Conservation (phyloP, 2,113 vertebrate genomes). For the Pagrus major region DNA sequence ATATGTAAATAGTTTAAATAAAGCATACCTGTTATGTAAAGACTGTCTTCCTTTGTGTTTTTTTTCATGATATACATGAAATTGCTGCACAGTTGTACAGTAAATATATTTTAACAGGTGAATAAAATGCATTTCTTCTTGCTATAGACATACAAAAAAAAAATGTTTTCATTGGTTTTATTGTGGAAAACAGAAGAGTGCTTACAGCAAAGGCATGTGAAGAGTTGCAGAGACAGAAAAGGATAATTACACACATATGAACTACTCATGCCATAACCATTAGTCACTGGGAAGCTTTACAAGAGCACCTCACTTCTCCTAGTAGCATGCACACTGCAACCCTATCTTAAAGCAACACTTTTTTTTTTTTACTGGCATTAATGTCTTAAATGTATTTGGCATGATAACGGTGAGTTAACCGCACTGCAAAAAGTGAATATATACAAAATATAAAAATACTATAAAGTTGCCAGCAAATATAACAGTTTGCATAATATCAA, state of each 20-base stretch:
- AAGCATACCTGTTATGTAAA: neutral
- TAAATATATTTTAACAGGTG: too few relatives aligned
- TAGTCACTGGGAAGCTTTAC: neutral
- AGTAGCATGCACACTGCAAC: neutral
- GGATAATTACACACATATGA: conserved; percentile 14
- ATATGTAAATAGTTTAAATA: conserved; percentile 37
- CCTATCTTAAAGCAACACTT: conserved; percentile 24
- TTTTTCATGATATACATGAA: neutral
- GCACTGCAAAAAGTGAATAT: conserved; percentile 16
- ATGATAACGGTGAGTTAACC: neutral
- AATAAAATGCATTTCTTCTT: neutral
- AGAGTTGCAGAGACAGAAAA: neutral
- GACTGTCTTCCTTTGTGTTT: neutral
- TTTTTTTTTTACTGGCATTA: conserved; percentile 33
- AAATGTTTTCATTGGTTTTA: neutral
- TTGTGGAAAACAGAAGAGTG: conserved; percentile 1
- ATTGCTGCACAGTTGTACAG: too few relatives aligned
- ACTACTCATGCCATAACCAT: neutral
- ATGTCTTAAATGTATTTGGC: conserved; percentile 24
- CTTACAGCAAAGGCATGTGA: conserved; percentile 8
- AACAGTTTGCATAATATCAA: conserved; percentile 29
- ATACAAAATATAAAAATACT: conserved; percentile 8
- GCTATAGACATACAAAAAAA: neutral
- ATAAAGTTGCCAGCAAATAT: conserved; percentile 39
- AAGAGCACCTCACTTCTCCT: neutral